These are phyloP conservation scores for Aphelenchoides fujianensis DNA, from an alignment of 1,140 invertebrate species.

Conservation along the genomic window DNA sequence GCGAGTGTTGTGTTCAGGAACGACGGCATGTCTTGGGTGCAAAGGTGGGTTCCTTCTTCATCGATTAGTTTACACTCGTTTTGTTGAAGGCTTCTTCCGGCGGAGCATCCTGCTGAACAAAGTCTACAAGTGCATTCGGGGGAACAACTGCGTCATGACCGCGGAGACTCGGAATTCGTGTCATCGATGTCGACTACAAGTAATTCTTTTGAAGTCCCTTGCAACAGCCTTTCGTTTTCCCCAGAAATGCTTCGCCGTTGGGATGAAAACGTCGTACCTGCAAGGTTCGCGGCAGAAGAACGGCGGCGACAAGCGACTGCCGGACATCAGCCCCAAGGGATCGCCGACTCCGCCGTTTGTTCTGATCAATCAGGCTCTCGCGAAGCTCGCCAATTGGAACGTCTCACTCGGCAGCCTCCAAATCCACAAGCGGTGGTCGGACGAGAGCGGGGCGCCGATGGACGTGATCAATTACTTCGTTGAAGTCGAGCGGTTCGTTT, in stretches of 20 bases:
- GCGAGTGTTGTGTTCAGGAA: background rate
- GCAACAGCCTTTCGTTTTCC: too few relatives aligned
- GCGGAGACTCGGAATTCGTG: slow-evolving; percentile 15
- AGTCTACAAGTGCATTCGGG: too few relatives aligned
- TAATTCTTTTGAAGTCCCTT: too few relatives aligned
- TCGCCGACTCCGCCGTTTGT: slow-evolving; percentile 22
- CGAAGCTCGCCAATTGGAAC: slow-evolving; percentile 9
- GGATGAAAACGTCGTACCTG: slow-evolving; percentile 13
- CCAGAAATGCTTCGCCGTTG: slow-evolving; percentile 14
- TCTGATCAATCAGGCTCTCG: slow-evolving; percentile 8
- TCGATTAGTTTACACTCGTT: slow-evolving; percentile 21
- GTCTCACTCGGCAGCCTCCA: slow-evolving; percentile 12
- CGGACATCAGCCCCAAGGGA: slow-evolving; percentile 8
- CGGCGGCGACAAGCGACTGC: background rate
- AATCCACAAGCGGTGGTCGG: background rate
- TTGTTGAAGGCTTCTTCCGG: too few relatives aligned
- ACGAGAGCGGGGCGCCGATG: background rate
- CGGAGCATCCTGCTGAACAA: too few relatives aligned
- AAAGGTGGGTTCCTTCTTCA: slow-evolving; percentile 19
- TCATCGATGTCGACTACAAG: slow-evolving; percentile 20
- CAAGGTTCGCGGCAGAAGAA: slow-evolving; percentile 18
- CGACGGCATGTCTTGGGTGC: background rate
- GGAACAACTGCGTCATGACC: slow-evolving; percentile 12
- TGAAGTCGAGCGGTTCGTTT: slow-evolving; percentile 13
- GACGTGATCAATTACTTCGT: slow-evolving; percentile 15